Percentiles rank a stretch among this genome's conserved stretches.
Evolutionary conservation across 2,797 vertebrate species (phyloP).

Genomic region (Lagodon rhomboides): DNA sequence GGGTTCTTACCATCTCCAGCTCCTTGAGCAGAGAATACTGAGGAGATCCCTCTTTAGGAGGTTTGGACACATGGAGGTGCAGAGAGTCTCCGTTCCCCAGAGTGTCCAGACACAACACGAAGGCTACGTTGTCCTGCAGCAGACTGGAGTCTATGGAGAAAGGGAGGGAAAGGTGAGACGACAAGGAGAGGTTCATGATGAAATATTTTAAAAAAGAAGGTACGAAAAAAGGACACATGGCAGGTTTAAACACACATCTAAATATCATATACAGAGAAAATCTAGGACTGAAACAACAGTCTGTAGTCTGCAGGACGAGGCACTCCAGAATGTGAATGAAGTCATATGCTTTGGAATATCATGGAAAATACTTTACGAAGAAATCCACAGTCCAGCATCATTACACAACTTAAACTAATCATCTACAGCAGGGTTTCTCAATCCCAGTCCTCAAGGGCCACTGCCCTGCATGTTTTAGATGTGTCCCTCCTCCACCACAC

Average conservation of each 20-base stretch:
- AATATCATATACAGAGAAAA: neutral
- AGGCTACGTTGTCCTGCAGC: constrained; percentile 97
- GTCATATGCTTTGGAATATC: too few species aligned
- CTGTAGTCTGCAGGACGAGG: too few species aligned
- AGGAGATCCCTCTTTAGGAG: constrained; percentile 94
- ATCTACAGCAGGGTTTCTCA: too few species aligned
- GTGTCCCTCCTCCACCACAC: too few species aligned
- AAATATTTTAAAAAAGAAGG: neutral
- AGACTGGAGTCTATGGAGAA: constrained; percentile 92
- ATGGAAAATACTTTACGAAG: too few species aligned
- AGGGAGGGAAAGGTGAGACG: neutral
- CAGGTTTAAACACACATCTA: neutral
- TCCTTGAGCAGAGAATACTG: constrained; percentile 93
- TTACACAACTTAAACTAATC: too few species aligned
- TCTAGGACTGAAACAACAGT: neutral
- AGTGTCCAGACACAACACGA: constrained; percentile 97
- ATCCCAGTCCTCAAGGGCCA: too few species aligned
- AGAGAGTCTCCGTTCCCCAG: constrained; percentile 91
- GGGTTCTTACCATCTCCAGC: constrained; percentile 88
- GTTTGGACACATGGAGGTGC: constrained; percentile 97
- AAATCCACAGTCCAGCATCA: too few species aligned
- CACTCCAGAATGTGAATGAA: too few species aligned
- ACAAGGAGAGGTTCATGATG: neutral
- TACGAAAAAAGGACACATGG: neutral
- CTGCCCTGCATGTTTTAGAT: too few species aligned